Percentiles rank a stretch among this genome's conserved stretches.
Evolutionary conservation across 2,797 vertebrate species (phyloP).

Genomic region (Phalanger gymnotis): DNA sequence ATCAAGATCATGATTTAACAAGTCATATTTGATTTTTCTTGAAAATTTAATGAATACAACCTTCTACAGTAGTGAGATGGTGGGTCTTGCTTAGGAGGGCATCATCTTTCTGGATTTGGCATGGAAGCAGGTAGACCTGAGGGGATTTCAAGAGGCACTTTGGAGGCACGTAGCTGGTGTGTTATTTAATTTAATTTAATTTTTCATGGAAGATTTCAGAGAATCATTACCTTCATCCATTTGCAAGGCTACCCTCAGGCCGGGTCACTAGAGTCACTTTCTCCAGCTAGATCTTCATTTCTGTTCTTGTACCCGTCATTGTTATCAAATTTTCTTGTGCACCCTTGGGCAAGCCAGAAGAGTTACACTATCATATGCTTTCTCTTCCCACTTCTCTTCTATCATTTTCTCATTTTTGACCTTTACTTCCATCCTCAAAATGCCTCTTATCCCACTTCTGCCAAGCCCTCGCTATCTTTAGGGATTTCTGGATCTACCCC

Average conservation of each 20-base stretch:
- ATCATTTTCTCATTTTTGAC: constrained; percentile 17
- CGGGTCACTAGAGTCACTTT: constrained; percentile 10
- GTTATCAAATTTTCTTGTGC: constrained; percentile 56
- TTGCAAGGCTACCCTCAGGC: constrained; percentile 58
- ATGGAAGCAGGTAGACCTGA: constrained; percentile 9
- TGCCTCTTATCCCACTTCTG: neutral
- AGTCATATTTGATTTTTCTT: neutral
- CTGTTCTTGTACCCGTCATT: constrained; percentile 26
- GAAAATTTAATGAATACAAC: constrained; percentile 36
- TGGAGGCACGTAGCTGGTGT: constrained; percentile 4
- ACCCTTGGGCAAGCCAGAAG: constrained; percentile 19
- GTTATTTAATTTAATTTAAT: constrained; percentile 12
- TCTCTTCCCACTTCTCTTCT: neutral
- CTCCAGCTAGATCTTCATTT: constrained; percentile 24
- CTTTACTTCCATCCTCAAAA: neutral
- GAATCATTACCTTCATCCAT: constrained; percentile 9
- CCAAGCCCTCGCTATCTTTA: constrained; percentile 32
- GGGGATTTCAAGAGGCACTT: neutral
- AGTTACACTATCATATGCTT: constrained; percentile 63
- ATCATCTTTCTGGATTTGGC: constrained; percentile 16
- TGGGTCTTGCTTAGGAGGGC: neutral
- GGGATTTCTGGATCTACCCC: constrained; percentile 29
- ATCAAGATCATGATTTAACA: neutral
- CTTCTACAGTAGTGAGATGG: constrained; percentile 14
- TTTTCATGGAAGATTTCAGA: neutral